These are phyloP conservation scores for Hycleus phaleratus DNA, from an alignment of 1,140 invertebrate genomes.

Conservation along the genomic window DNA sequence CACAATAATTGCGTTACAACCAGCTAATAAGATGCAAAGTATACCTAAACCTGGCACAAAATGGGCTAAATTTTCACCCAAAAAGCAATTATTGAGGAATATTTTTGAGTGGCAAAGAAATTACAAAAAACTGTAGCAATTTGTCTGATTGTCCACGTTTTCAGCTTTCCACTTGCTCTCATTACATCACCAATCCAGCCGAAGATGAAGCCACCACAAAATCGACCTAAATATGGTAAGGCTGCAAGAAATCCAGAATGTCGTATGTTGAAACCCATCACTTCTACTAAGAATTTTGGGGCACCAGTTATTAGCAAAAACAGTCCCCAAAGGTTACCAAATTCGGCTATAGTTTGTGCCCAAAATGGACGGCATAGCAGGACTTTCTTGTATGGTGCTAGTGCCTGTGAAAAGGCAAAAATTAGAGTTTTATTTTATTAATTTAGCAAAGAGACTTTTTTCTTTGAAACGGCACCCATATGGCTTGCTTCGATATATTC, in stretches of 20 bases:
- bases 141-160: slow-evolving; percentile 54
- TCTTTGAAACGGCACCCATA: neutral
- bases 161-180: slow-evolving; percentile 33
- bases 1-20: neutral
- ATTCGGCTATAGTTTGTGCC: slow-evolving; percentile 56
- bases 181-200: slow-evolving; percentile 57
- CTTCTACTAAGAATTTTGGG: slow-evolving; percentile 70
- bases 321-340: slow-evolving; percentile 70
- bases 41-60: neutral
- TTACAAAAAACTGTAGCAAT: slow-evolving; percentile 62
- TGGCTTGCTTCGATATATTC: neutral
- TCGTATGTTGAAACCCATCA: slow-evolving; percentile 76
- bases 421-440: too few relatives aligned
- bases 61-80: neutral
- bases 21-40: neutral
- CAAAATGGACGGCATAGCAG: slow-evolving; percentile 57
- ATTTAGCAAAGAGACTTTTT: neutral
- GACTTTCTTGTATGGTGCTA: neutral
- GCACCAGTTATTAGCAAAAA: slow-evolving; percentile 79
- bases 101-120: slow-evolving; percentile 43
- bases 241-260: slow-evolving; percentile 64
- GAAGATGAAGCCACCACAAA: slow-evolving; percentile 57
- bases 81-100: neutral
- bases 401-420: neutral
- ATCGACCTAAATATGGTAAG: slow-evolving; percentile 59